Percentiles rank a stretch among this genome's conserved stretches.
Conservation (phyloP, 2,888 invertebrate species). For the Cheilosia variabilis region DNA sequence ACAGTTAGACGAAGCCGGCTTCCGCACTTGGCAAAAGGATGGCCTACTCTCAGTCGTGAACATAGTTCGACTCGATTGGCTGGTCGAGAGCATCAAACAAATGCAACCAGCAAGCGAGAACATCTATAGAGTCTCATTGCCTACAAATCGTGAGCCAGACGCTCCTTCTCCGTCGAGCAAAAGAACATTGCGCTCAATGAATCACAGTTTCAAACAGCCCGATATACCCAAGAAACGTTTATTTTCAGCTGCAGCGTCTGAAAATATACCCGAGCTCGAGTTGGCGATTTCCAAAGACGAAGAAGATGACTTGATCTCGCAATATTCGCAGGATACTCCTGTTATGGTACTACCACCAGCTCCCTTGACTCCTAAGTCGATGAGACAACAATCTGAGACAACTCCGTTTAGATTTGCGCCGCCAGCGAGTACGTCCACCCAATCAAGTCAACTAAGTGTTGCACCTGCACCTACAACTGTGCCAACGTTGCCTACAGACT, state of each 20-base stretch:
- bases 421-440: constrained; percentile 29
- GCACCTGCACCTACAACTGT: constrained; percentile 28
- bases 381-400: constrained; percentile 2
- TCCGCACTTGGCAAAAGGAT: constrained; percentile 81
- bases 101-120: constrained; percentile 85
- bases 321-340: constrained; percentile 80
- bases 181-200: constrained; percentile 83
- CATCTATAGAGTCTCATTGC: constrained; percentile 80
- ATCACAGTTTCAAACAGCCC: constrained; percentile 82
- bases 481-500: constrained; percentile 67
- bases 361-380: constrained; percentile 66
- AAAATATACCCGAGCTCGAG: constrained; percentile 36
- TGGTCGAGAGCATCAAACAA: constrained; percentile 88
- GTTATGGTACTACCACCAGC: constrained; percentile 80
- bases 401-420: constrained; percentile 20
- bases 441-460: constrained; percentile 8
- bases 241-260: constrained; percentile 73
- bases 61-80: constrained; percentile 90
- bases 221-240: constrained; percentile 80
- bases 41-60: constrained; percentile 77
- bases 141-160: constrained; percentile 80
- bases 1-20: constrained; percentile 84
- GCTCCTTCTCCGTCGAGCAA: constrained; percentile 87
- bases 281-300: constrained; percentile 57
- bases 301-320: constrained; percentile 79